phyloP scores from a whole-genome alignment of 92 coral and sea anemone genomes.

The Anthopleura xanthogrammica region DNA sequence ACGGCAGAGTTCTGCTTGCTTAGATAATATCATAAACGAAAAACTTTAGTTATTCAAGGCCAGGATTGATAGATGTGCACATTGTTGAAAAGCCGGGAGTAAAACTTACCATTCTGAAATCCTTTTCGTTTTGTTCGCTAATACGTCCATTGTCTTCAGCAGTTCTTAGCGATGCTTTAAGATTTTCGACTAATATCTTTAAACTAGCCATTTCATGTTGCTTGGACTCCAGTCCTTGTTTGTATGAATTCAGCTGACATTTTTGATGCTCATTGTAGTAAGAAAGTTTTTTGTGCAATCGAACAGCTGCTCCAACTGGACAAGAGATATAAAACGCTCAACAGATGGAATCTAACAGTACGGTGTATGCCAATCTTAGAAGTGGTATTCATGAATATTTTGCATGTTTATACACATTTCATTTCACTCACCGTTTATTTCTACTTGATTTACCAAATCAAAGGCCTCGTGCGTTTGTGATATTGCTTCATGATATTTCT shows the following conservation, averaged over 20 bases:
- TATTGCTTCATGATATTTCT: slow-evolving; percentile 63
- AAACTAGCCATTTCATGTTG: slow-evolving; percentile 62
- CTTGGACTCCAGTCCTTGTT: slow-evolving; percentile 54
- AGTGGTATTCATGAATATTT: neutral
- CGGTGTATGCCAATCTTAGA: neutral
- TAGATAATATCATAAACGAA: neutral
- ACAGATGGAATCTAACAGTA: neutral
- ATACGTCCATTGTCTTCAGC: slow-evolving; percentile 21
- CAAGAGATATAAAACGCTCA: neutral
- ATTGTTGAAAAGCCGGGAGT: neutral
- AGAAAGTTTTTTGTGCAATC: slow-evolving; percentile 77
- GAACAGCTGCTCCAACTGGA: slow-evolving; percentile 68
- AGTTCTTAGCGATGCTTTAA: slow-evolving; percentile 32
- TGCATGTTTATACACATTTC: no score
- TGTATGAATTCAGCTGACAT: slow-evolving; percentile 63
- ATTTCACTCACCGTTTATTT: slow-evolving; percentile 60
- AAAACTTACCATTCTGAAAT: slow-evolving; percentile 68
- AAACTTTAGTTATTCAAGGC: neutral
- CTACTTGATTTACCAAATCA: slow-evolving; percentile 71
- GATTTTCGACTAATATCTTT: slow-evolving; percentile 58
- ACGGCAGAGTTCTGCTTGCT: slow-evolving; percentile 76
- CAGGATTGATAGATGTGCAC: neutral
- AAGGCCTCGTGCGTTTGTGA: slow-evolving; percentile 54
- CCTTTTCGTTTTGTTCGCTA: slow-evolving; percentile 46
- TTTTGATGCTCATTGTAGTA: slow-evolving; percentile 90